Evolutionary conservation across 2,888 invertebrate genomes (phyloP), one percentile per base, ranked within the genome.

Genomic region (Orthosia incerta): DNA sequence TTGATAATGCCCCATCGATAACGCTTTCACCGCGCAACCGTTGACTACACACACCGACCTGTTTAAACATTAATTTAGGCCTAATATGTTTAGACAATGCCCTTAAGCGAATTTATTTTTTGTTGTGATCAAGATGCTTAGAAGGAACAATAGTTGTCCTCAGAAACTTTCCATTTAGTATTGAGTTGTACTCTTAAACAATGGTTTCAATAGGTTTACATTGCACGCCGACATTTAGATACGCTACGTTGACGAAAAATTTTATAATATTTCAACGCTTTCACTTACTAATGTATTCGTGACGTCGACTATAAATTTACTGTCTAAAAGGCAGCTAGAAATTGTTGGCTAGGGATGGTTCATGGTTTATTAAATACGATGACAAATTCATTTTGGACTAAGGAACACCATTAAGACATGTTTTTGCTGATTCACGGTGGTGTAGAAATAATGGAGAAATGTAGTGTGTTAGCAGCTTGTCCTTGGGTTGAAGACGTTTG

Each of bases 21-120:
- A 85, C 83, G 88, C 90, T 86, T 83, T 86, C 88, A 79, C 76
- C 80, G 86, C 86, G 81, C 76, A 84, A 84, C 86, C 80, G 80
- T 79, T 80, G 75, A 84, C 80, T 82, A 76, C 74, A 80, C 65
- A 82, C 82, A 81, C 71, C 74, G 88, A 82, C 88, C 90, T 88
- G 76, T 85, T 85, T 80, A 88, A 89, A 89, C 87, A 90, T 83
- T 86, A 23, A 83, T 83, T 87, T 87, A 56, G 62, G 68, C 81
- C 72, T 87, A 84, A 88, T 83, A 77, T 80, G 83, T 74, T 88
- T 83, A 79, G 80, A 82, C 86, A 84, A 84, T 86, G 68, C 76
- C 79, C 70, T 76, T 62, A 66, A 62, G 79, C 71, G 62, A 80
- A 84, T 85, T 80, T 85, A 83, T 83, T 87, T 87, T 85, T 83